These are phyloP conservation scores for Seira ritae DNA, from an alignment of 2,888 invertebrate genomes.

Conservation along the genomic window DNA sequence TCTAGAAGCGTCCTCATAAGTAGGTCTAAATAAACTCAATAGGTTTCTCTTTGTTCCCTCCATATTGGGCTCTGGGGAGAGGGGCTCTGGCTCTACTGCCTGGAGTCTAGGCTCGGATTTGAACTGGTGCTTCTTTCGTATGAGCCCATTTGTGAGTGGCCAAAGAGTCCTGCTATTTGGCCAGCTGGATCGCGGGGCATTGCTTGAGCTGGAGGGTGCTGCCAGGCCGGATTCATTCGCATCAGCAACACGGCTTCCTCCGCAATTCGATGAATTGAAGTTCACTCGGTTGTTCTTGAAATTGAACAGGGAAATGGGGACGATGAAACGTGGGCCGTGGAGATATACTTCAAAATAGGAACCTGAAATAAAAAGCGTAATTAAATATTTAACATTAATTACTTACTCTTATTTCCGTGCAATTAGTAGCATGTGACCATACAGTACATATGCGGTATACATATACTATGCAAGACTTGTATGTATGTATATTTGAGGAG, in stretches of 20 bases:
- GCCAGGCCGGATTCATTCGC: not conserved
- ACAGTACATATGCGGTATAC: too few species aligned
- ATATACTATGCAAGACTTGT: too few species aligned
- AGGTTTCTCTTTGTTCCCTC: constrained; percentile 7
- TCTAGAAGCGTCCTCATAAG: not conserved
- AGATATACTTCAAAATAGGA: too few species aligned
- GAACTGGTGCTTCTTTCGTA: constrained; percentile 60
- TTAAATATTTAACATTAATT: too few species aligned
- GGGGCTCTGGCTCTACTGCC: constrained; percentile 28
- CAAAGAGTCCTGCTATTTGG: constrained; percentile 63
- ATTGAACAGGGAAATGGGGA: constrained; percentile 71
- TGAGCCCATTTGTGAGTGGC: constrained; percentile 55
- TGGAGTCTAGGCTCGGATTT: constrained; percentile 65
- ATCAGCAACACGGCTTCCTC: not conserved
- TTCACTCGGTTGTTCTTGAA: constrained; percentile 46
- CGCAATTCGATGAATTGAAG: constrained; percentile 1
- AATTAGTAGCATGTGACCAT: too few species aligned
- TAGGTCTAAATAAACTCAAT: not conserved
- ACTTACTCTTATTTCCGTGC: too few species aligned
- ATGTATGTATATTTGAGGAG: too few species aligned
- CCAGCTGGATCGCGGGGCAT: constrained; percentile 70
- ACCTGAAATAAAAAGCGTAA: too few species aligned
- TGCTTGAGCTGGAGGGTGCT: constrained; percentile 31
- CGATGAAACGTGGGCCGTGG: constrained; percentile 70
- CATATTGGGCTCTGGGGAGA: not conserved